Evolutionary conservation across 2,113 vertebrate genomes (phyloP).

Genomic region (Limanda limanda): DNA sequence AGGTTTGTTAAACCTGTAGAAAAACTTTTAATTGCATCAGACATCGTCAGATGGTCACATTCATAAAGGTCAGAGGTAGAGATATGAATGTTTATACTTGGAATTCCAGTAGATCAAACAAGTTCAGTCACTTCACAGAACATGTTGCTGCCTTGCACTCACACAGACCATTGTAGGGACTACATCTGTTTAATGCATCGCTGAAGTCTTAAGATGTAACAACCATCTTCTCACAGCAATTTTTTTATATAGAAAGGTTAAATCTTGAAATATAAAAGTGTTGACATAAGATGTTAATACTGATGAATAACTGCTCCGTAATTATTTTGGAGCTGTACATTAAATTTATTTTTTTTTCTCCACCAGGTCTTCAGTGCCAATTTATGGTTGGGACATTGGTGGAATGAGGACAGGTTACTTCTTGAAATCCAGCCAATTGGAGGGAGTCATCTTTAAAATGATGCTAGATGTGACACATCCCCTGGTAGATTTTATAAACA

Average conservation of each 20-base stretch:
- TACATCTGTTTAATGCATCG: neutral
- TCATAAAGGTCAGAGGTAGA: constrained; percentile 81
- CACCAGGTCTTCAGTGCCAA: constrained; percentile 16
- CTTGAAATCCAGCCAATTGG: constrained; percentile 2
- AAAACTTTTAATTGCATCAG: constrained; percentile 79
- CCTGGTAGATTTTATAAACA: neutral
- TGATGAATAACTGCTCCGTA: neutral
- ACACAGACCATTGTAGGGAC: constrained; percentile 22
- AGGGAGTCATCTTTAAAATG: neutral
- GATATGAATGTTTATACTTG: constrained; percentile 43
- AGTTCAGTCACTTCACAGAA: constrained; percentile 56
- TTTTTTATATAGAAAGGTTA: neutral
- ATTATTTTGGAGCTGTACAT: too few species aligned
- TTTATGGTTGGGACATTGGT: neutral
- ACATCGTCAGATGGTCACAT: constrained; percentile 78
- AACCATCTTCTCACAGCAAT: neutral
- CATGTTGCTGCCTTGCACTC: constrained; percentile 35
- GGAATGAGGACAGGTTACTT: neutral
- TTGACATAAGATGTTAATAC: neutral
- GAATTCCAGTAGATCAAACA: constrained; percentile 53
- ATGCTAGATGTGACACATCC: neutral
- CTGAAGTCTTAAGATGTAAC: neutral
- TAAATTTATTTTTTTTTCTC: neutral
- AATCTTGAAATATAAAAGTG: neutral
- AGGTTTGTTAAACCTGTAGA: constrained; percentile 81